These are phyloP conservation scores for Chelmon rostratus DNA, from an alignment of 2,797 vertebrate genomes.

Conservation along the genomic window DNA sequence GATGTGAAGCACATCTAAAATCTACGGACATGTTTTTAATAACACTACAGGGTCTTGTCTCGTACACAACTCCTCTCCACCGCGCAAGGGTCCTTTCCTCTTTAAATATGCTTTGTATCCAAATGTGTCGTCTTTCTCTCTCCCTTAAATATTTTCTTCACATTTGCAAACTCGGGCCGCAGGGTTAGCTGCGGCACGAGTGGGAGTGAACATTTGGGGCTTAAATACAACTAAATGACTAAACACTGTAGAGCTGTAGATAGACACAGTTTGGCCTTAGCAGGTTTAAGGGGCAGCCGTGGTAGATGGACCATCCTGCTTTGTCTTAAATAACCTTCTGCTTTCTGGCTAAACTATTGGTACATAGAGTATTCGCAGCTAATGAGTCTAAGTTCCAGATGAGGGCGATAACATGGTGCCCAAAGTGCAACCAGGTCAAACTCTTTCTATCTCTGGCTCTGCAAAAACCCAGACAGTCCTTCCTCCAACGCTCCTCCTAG, in stretches of 20 bases:
- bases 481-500: constrained; percentile 82
- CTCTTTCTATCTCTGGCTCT: constrained; percentile 55
- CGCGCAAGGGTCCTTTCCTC: constrained; percentile 62
- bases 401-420: constrained; percentile 58
- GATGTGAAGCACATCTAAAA: constrained; percentile 99
- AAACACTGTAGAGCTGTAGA: constrained; percentile 70
- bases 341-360: constrained; percentile 84
- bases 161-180: constrained; percentile 90
- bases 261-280: constrained; percentile 67
- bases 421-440: constrained; percentile 71
- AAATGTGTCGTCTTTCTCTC: constrained; percentile 67
- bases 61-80: constrained; percentile 92
- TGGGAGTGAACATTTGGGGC: constrained; percentile 91
- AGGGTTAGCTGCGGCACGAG: constrained; percentile 86
- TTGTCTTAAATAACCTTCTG: constrained; percentile 57
- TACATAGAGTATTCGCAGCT: constrained; percentile 57
- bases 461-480: constrained; percentile 86
- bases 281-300: constrained; percentile 63
- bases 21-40: constrained; percentile 96
- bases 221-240: constrained; percentile 92
- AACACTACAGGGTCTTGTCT: constrained; percentile 91
- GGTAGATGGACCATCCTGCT: constrained; percentile 65
- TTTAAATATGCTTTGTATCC: constrained; percentile 61
- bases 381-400: constrained; percentile 67
- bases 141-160: constrained; percentile 85